Base-by-base conservation (phyloP, 2,888 invertebrate genomes). In the Sthenelais limicola region DNA sequence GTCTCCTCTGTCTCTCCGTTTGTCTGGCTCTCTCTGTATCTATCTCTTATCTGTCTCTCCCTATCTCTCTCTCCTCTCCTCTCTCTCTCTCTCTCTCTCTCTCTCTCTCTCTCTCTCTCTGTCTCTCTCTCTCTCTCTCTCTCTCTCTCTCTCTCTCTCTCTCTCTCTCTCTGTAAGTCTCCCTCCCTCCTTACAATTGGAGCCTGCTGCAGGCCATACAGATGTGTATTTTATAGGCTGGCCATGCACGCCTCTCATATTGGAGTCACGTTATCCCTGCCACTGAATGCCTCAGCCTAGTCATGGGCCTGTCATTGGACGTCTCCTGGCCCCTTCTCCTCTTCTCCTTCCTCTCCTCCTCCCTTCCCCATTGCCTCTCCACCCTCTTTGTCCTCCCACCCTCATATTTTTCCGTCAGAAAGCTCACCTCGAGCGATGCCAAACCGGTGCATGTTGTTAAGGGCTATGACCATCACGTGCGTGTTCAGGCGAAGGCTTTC, bases 11-110 rank as follows among this genome's bases (percentile, higher is more conserved):
- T 7, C 49, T 3, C 32, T 56, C 30, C 33, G 32, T 33, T 18
- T n/a, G 33, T 9, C 26, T 32, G 56, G n/a, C 56, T 28, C 30
- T 33, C 15, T 56, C 56, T 18, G 12, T 43, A 43, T 56, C 56
- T 24, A 18, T n/a, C 56, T 3, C 7, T 12, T n/a, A 56, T 12
- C 32, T 32, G 18, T 1, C 26, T 33, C n/a, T n/a, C 18, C 18
- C 18, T 43, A 43, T 18, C 43, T 43, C 43, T 18, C 43, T 43
- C 43, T 43, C 18, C 43, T 12, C 9, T 43, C 12, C 18, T 9
- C 43, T 43, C 43, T 43, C 43, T 43, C 18, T 18, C 9, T 43
- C 18, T 43, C 43, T 43, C 43, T 18, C 9, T 12, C 9, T 12
- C 18, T 18, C 9, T 43, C 18, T 43, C 43, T 43, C 43, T 12